Conservation (phyloP, 2,797 vertebrate species). For the Myoxocephalus aenaeus region DNA sequence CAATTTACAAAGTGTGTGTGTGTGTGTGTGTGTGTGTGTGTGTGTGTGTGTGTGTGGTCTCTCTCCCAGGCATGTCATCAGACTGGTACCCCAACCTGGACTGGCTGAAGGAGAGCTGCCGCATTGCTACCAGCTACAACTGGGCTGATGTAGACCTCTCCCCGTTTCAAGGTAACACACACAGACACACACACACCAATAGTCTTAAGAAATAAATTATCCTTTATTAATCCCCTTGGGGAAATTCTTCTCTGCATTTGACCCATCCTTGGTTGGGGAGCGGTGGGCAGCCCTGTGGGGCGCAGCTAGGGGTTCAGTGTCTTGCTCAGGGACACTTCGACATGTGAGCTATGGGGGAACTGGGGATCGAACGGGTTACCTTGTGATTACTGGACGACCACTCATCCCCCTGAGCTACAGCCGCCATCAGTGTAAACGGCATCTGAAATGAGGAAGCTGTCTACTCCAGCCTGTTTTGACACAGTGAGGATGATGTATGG, state of each 20-base stretch:
- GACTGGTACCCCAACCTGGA: constrained; percentile 92
- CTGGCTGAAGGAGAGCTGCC: constrained; percentile 91
- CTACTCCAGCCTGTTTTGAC: constrained; percentile 9
- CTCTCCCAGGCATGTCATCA: constrained; percentile 76
- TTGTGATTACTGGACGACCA: too few relatives aligned
- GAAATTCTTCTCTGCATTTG: too few relatives aligned
- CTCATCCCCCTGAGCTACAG: too few relatives aligned
- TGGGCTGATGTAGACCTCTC: constrained; percentile 92
- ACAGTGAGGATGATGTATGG: constrained; percentile 44
- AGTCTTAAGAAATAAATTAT: too few relatives aligned
- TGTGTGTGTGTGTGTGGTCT: neutral
- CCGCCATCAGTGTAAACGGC: constrained; percentile 34
- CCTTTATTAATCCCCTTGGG: too few relatives aligned
- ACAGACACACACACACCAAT: neutral
- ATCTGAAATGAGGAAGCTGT: constrained; percentile 52
- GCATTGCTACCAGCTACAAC: constrained; percentile 91
- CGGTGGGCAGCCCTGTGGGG: too few relatives aligned
- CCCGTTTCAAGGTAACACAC: constrained; percentile 79
- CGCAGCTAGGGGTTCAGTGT: too few relatives aligned
- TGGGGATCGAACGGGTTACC: too few relatives aligned
- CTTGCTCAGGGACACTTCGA: too few relatives aligned
- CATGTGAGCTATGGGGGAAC: too few relatives aligned
- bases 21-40: constrained; percentile 9
- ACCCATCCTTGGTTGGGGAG: too few relatives aligned
- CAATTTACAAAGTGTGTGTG: neutral